Base-by-base conservation (phyloP, 2,888 invertebrate genomes). In the Leptopilina drosophilae region DNA sequence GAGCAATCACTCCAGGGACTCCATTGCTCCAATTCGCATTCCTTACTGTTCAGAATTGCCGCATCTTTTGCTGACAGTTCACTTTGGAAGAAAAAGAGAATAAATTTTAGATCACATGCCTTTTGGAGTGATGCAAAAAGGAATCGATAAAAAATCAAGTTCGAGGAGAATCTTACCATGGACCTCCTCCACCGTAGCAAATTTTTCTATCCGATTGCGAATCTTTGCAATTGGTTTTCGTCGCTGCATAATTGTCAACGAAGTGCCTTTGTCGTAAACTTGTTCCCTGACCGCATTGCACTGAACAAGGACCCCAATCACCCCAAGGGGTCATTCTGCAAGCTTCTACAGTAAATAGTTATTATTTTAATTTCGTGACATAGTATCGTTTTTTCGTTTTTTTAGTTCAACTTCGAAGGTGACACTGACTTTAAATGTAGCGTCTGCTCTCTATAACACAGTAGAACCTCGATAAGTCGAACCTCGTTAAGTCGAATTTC, bases 251-350 rank as follows among this genome's bases (percentile, higher is more conserved):
- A 59, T 84, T 84, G 67, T 91, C 86, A 83, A 93, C 91, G 92
- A 97, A 98, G 83, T 93, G 92, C 79, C 98, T 94, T 79, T 94
- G 95, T 86, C 97, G 94, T 94, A 96, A 95, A 87, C 97, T 94
- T 83, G 95, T 93, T 42, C 98, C 98, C 93, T 96, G 96, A 80
- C 98, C 98, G 92, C 98, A 98, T 49, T 95, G 94, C 62, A 96
- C 97, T 6, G 97, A 96, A 90, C 98, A 98, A 20, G 94, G 93
- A 46, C 95, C 95, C 97, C 97, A 98, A 11, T 93, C 87, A 6
- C 94, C 93, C 94, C 97, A 86, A 0, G 94, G 94, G 0, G 94
- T 93, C 40, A 96, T 96, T 4, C 93, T 95, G 91, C 98, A 98
- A 90, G 97, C 97, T 87, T 95, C 97, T 97, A 89, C 59, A 90